Evolutionary conservation across 1,140 invertebrate species (phyloP), one percentile per base, ranked within the genome.

Genomic region (Drosophila ambigua): DNA sequence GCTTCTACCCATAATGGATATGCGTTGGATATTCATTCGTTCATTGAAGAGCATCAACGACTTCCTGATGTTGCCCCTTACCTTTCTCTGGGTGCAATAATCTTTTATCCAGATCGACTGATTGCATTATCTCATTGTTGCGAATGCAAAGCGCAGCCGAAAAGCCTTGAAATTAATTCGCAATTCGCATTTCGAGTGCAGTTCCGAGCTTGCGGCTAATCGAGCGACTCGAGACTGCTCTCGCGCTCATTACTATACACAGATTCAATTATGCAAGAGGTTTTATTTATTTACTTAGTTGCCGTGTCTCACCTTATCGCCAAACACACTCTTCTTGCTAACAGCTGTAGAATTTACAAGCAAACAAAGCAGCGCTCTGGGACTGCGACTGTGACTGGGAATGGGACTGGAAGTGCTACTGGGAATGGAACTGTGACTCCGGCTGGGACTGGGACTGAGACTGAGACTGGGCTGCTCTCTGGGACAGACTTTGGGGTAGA

Each of bases 291-390:
- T 15, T 16, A 50, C 13, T 50, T 63, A 23, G 28, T 15, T 41
- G 5, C 53, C 52, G 39, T 71, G 45, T 61, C 26, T 39, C 24
- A 31, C 44, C 61, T 63, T 63, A 63, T 63, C 61, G 51, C 41
- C 51, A 61, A 50, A 52, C 43, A 31, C 52, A 59, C 64, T 43
- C 23, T 23, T 50, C 35, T 50, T 58, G 20, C 28, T 41, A 53
- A n/a, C 51, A 35, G 45, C 52, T 71, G 31, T 67, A 46, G 20
- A 69, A 69, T 64, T 69, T 57, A 68, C 50, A 53, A 68, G 66
- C 50, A 46, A 68, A 48, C 35, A 24, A 63, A 41, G 45, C 31
- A 31, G 13, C 31, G 44, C 64, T 62, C 48, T 41, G 13, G 23
- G 39, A 43, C 15, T 52, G 60, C 31, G 65, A 66, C 48, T 13